A percentile compares a stretch with the other conserved stretches of the same genome.
Conservation (phyloP, 2,113 vertebrate species). For the Aegithalos caudatus region DNA sequence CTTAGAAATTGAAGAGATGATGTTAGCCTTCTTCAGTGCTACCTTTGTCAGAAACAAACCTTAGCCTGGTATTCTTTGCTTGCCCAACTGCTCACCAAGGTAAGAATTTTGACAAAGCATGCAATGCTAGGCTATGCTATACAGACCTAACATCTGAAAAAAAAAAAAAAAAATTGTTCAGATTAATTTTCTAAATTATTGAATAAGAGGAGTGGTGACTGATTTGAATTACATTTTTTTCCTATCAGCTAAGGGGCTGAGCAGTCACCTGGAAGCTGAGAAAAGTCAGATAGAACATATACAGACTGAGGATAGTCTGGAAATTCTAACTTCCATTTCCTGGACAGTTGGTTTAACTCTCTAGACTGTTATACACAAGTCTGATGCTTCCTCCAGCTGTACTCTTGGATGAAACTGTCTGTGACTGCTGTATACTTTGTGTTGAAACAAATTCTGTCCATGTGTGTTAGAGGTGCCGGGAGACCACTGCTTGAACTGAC, state of each 20-base stretch:
- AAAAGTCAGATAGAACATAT: not conserved
- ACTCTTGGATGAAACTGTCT: slow-evolving; percentile 22
- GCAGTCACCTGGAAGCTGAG: not conserved
- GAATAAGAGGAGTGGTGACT: not conserved
- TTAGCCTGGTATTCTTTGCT: not conserved
- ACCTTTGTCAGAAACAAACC: not conserved
- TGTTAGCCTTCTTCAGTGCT: not conserved
- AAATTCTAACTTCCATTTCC: slow-evolving; percentile 20
- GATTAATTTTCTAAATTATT: not conserved
- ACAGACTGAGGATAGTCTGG: not conserved
- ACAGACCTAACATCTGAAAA: not conserved
- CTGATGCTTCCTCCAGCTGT: slow-evolving; percentile 50
- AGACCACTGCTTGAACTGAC: not conserved
- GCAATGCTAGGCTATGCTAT: not conserved
- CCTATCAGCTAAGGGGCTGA: not conserved
- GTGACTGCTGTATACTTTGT: not conserved
- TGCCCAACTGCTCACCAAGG: not conserved
- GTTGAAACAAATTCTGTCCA: slow-evolving; percentile 15
- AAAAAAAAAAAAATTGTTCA: not conserved
- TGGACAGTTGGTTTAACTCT: not conserved
- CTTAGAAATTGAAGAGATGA: not conserved
- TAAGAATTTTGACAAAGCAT: not conserved
- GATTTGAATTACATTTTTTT: not conserved
- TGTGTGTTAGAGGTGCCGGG: not conserved
- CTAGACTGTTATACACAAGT: not conserved